Base-by-base conservation (phyloP, 2,113 vertebrate genomes). In the Blennius ocellaris region DNA sequence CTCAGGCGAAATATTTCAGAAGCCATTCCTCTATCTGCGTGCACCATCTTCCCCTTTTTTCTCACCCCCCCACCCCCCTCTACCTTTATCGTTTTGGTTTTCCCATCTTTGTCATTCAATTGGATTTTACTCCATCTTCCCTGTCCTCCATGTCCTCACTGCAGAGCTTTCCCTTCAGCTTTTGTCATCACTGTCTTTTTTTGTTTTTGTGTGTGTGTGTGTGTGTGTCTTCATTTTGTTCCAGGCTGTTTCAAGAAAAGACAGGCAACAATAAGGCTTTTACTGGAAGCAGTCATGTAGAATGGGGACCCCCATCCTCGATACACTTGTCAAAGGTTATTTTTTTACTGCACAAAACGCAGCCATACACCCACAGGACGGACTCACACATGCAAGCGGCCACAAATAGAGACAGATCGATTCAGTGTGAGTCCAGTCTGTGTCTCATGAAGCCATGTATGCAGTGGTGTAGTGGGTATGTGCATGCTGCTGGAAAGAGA, bases 331-430 rank as follows among this genome's bases (percentile, higher is more conserved):
- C 82, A 87, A 50, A 60, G 79, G 58, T 55, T 68, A 44, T 84
- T 69, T 30, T 30, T 69, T 74, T 66, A 80, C 76, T 69, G 52
- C 45, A 67, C 38, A 30, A 78, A 67, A 88, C 17, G 67, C n/a
- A 49, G 16, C 64, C 55, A 7, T 49, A 47, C 60, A 67, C 51
- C 53, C 37, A 17, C 17, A 7, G 59, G 43, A 43, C 30, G 49
- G 52, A 68, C 17, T 58, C 64, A 45, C 55, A 50, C 40, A 48
- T 37, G 49, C 63, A 73, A 79, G 78, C 81, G 73, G 63, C 82
- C 89, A 89, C 91, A 92, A 92, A 92, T 93, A 92, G 84, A 79
- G 77, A 91, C 54, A 87, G 89, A 87, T 87, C 93, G 93, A 94
- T 94, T 88, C 90, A 94, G 83, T 85, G 82, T 82, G 81, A 90